Evolutionary conservation across 2,888 invertebrate genomes (phyloP).

Genomic region (Coremacera marginata): DNA sequence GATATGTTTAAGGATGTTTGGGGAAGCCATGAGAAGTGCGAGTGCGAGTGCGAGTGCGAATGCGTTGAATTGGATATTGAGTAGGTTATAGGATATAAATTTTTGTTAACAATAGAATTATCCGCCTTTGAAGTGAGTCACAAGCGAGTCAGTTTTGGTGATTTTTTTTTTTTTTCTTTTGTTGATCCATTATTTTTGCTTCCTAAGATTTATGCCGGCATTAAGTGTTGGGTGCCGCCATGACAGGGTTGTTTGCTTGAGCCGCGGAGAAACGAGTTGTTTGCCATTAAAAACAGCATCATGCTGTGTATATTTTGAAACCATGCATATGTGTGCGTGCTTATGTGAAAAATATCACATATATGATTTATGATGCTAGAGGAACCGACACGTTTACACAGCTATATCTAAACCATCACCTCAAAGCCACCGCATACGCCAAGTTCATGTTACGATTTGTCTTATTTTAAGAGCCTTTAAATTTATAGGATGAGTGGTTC

Average conservation of each 20-base stretch:
- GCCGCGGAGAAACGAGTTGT: neutral
- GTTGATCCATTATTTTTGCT: neutral
- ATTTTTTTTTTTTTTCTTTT: no score
- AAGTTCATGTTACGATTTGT: constrained; percentile 23
- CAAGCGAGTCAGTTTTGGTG: neutral
- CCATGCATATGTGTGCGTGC: neutral
- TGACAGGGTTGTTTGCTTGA: neutral
- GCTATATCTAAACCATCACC: neutral
- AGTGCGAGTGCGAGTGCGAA: constrained; percentile 16
- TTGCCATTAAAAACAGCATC: neutral
- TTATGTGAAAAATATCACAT: constrained; percentile 6
- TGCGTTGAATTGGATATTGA: constrained; percentile 51
- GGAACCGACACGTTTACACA: constrained; percentile 25
- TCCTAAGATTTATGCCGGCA: neutral
- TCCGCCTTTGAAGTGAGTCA: constrained; percentile 24
- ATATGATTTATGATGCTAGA: constrained; percentile 19
- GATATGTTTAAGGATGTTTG: constrained; percentile 4
- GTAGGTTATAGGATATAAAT: constrained; percentile 38
- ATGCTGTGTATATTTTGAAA: neutral
- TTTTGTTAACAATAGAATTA: constrained; percentile 46
- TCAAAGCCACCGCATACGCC: neutral
- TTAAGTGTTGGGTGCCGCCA: neutral
- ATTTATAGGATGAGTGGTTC: constrained; percentile 5
- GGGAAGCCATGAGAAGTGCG: constrained; percentile 8
- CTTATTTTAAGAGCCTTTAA: constrained; percentile 21